Base-by-base conservation (phyloP, 2,888 invertebrate species). In the Petrophora chlorosata region DNA sequence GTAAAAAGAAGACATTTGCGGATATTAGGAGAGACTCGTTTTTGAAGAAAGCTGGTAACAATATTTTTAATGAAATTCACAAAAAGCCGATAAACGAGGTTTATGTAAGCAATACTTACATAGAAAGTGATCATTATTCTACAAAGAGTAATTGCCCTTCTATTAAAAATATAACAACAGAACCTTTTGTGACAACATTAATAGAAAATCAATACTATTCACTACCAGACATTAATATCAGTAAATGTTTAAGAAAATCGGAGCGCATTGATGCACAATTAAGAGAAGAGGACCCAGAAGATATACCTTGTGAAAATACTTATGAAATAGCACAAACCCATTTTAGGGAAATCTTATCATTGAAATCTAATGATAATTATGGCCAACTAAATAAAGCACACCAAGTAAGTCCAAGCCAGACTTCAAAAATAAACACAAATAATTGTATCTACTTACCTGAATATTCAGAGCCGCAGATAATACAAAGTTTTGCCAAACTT, bases 221-320 rank as follows among this genome's bases (percentile, higher is more conserved):
- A 13, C 81, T 94, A 54, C 94, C 94, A 5, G 94, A 94, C 75
- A 93, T 94, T 33, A 93, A 93, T 45, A 92, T 93, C 14, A 92
- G 94, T 50, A 93, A 94, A 73, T 93, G 93, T 70, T 88, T 94
- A 52, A 92, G 93, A 64, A 94, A 93, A 69, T 94, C 93, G 47
- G 94, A 94, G 73, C 92, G 92, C 59, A 94, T 94, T 64, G 94
- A 95, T 74, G 92, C 93, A 45, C 94, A 94, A 73, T 76, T 94
- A 43, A 85, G 94, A 67, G 83, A 88, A 67, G 85, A 85, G 65
- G 87, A 87, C 56, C 81, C 82, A 49, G 87, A 90, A 68, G 86
- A 90, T 33, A 78, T 81, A 61, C 78, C 79, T 48, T 80, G 79
- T 57, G 87, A 89, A 77, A 86, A 82, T 57, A 82, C 85, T 10